These are phyloP conservation scores for Copidosoma aretas DNA, from an alignment of 2,888 invertebrate species.

Conservation along the genomic window DNA sequence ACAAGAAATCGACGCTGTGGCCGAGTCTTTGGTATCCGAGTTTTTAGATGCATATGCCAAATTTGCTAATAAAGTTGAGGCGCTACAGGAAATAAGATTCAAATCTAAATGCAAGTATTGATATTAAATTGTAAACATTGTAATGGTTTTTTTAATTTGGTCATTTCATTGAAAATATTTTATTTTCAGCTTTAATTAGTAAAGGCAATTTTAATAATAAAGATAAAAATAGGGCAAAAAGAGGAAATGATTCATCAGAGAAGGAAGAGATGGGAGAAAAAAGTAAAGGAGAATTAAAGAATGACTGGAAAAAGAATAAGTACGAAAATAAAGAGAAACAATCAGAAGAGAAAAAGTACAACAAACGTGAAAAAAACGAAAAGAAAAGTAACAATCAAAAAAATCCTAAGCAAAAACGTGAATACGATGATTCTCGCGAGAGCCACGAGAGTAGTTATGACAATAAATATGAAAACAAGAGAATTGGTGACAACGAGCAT, in stretches of 20 bases:
- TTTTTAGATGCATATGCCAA: conserved; percentile 28
- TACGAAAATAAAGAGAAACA: conserved; percentile 32
- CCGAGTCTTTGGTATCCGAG: conserved; percentile 38
- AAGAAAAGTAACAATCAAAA: conserved; percentile 22
- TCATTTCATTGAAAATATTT: no score
- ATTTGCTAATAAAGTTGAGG: conserved; percentile 38
- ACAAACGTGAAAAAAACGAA: conserved; percentile 24
- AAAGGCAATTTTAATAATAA: neutral
- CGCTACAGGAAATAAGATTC: neutral
- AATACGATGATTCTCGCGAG: conserved; percentile 17
- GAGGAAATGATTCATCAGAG: conserved; percentile 23
- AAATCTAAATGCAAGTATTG: no score
- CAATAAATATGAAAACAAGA: conserved; percentile 12
- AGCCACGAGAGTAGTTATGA: conserved; percentile 14
- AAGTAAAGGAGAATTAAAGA: conserved; percentile 32
- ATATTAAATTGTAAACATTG: no score
- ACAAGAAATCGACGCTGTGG: conserved; percentile 33
- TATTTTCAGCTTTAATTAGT: no score
- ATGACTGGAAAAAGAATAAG: conserved; percentile 37
- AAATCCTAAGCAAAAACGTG: neutral
- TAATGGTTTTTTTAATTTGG: no score
- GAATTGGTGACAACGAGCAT: conserved; percentile 5
- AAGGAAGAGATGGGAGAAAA: conserved; percentile 5
- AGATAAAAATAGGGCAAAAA: conserved; percentile 17
- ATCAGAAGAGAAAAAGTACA: conserved; percentile 18